Evolutionary conservation across 2,797 vertebrate genomes (phyloP).

Genomic region (Danio kyathit): DNA sequence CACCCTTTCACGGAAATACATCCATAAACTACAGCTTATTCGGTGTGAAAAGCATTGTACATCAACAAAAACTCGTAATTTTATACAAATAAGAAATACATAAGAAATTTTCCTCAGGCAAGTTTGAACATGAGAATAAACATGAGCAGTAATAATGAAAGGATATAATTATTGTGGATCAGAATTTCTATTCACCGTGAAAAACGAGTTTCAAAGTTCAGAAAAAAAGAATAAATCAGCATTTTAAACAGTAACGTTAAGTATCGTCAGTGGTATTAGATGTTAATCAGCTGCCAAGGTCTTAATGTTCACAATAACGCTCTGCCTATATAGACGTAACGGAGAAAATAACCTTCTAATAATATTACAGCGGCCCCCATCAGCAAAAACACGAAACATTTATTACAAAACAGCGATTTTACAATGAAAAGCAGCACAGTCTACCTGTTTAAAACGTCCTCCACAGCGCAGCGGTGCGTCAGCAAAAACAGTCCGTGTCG

Average conservation of each 20-base stretch:
- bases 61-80: too few species aligned
- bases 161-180: not conserved
- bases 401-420: not conserved
- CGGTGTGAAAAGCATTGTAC: not conserved
- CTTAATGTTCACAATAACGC: not conserved
- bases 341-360: not conserved
- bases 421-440: not conserved
- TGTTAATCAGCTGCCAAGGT: conserved; percentile 13
- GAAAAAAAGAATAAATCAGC: not conserved
- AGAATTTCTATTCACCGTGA: not conserved
- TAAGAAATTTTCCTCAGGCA: not conserved
- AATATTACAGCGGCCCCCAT: not conserved
- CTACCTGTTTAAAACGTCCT: conserved; percentile 37
- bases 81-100: not conserved
- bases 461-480: conserved; percentile 59
- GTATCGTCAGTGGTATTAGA: not conserved
- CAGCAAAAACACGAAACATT: not conserved
- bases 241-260: not conserved
- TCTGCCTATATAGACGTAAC: not conserved
- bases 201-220: not conserved
- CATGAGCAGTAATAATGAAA: not conserved
- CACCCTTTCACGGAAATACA: too few species aligned
- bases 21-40: not conserved
- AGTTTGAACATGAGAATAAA: not conserved
- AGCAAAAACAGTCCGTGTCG: conserved; percentile 66